phyloP scores from a whole-genome alignment of 2,113 vertebrate genomes.

The Platichthys stellatus region DNA sequence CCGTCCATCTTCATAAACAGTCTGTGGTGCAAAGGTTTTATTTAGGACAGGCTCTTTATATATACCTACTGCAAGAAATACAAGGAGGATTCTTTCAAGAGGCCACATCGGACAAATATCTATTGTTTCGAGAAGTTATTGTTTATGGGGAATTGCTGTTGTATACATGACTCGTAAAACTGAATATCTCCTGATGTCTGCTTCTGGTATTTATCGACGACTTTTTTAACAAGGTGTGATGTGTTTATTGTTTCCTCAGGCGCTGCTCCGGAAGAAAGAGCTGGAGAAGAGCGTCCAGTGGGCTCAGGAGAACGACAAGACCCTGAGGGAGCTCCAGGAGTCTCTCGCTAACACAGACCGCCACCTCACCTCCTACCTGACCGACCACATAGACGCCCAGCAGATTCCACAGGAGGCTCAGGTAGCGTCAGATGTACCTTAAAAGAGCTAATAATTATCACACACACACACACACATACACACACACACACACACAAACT shows the following conservation, averaged over 20 bases:
- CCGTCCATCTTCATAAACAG: too few relatives aligned
- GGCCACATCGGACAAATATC: too few relatives aligned
- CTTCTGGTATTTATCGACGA: background rate
- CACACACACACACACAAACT: background rate
- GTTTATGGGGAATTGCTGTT: constrained; percentile 6
- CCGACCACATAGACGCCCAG: constrained; percentile 92
- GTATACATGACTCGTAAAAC: background rate
- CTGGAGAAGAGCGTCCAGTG: constrained; percentile 91
- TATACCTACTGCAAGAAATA: too few relatives aligned
- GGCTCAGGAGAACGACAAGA: constrained; percentile 92
- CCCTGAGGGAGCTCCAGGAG: constrained; percentile 90
- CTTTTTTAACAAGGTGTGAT: background rate
- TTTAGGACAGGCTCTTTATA: too few relatives aligned
- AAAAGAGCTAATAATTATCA: background rate
- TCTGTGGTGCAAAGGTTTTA: too few relatives aligned
- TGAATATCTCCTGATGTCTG: background rate
- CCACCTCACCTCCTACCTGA: constrained; percentile 88
- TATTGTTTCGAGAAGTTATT: background rate
- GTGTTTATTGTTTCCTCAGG: constrained; percentile 75
- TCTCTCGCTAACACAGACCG: constrained; percentile 88
- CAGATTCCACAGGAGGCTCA: constrained; percentile 96
- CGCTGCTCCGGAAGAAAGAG: constrained; percentile 87
- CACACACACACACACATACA: background rate
- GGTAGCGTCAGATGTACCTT: constrained; percentile 71
- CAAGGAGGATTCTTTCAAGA: too few relatives aligned